These are phyloP conservation scores for Keiferia lycopersicella DNA, from an alignment of 2,888 invertebrate genomes.

Conservation along the genomic window DNA sequence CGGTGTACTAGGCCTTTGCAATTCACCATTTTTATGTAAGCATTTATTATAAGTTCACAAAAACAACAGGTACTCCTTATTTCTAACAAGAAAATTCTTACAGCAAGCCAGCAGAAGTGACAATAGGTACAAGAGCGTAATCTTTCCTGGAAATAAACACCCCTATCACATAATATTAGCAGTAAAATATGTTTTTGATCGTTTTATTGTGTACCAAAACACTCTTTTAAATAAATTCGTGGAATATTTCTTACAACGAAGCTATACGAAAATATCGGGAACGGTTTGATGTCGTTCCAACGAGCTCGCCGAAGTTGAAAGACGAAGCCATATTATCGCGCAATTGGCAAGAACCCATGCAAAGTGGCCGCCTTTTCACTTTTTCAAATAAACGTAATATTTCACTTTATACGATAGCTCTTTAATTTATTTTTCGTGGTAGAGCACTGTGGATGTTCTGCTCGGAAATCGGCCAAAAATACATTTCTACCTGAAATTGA, in stretches of 20 bases:
- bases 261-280: conserved; percentile 33
- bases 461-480: no score
- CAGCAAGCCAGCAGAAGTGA: no score
- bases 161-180: background rate
- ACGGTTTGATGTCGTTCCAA: conserved; percentile 55
- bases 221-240: background rate
- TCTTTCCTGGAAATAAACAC: background rate
- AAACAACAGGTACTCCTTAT: background rate
- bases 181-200: background rate
- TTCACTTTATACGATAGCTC: background rate
- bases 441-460: background rate
- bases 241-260: conserved; percentile 1
- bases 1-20: background rate
- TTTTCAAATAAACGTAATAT: conserved; percentile 19
- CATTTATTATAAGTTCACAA: no score
- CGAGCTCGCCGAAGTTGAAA: conserved; percentile 48
- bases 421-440: background rate
- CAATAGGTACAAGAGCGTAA: background rate
- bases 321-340: conserved; percentile 61
- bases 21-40: background rate
- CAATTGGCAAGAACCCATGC: conserved; percentile 71
- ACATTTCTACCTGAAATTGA: no score
- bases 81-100: no score
- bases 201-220: conserved; percentile 1
- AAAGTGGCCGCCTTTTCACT: conserved; percentile 47